Conservation (phyloP, 2,797 vertebrate genomes). For the Emydoidea blandingii region DNA sequence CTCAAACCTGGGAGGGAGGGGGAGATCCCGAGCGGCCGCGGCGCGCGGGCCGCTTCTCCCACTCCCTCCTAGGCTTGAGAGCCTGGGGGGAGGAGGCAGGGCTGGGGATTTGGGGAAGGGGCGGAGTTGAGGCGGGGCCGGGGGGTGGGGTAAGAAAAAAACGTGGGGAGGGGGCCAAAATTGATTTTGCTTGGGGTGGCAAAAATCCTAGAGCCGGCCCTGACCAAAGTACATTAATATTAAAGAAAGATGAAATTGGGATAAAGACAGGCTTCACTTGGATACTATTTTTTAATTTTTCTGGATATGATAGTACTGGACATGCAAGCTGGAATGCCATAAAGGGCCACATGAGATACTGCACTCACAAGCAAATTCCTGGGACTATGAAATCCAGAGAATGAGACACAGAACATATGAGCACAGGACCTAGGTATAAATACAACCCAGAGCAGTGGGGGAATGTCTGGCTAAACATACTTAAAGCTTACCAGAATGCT, state of each 20-base stretch:
- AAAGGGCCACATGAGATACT: background rate
- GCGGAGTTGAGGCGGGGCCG: too few species aligned
- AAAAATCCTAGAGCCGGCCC: too few species aligned
- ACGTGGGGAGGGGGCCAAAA: too few species aligned
- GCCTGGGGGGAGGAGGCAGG: too few species aligned
- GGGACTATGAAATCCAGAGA: slow-evolving; percentile 15
- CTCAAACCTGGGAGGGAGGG: too few species aligned
- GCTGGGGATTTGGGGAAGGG: too few species aligned
- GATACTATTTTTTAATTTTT: background rate
- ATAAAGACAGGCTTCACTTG: background rate
- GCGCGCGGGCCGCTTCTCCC: too few species aligned
- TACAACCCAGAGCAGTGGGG: background rate
- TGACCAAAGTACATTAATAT: background rate
- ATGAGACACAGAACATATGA: background rate
- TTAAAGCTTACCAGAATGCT: background rate
- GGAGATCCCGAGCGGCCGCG: too few species aligned
- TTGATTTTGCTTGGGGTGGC: too few species aligned
- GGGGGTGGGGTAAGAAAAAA: too few species aligned
- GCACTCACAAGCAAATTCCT: background rate
- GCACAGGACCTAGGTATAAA: background rate
- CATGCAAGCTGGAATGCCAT: background rate
- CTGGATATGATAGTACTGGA: background rate
- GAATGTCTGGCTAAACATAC: background rate
- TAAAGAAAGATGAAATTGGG: background rate
- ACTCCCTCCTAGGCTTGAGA: too few species aligned